phyloP scores from a whole-genome alignment of 2,797 vertebrate genomes.

The Eremophila alpestris region DNA sequence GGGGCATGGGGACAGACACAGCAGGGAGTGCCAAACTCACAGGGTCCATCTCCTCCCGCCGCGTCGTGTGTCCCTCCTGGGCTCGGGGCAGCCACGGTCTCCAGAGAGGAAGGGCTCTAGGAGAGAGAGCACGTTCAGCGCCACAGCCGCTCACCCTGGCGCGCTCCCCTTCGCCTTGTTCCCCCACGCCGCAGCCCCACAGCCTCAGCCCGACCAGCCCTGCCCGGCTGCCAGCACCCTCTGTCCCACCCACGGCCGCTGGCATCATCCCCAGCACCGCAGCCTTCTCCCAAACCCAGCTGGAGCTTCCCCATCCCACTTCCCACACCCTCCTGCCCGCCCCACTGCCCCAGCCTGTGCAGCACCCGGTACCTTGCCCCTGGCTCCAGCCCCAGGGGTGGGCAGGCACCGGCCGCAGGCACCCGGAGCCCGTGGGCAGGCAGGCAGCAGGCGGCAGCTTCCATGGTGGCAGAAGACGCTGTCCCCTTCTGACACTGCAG shows the following conservation, averaged over 20 bases:
- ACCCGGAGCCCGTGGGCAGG: background rate
- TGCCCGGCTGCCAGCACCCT: background rate
- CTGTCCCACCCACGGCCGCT: accelerated
- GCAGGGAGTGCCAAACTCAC: slow-evolving; percentile 67
- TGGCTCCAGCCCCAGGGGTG: background rate
- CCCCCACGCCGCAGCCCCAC: background rate
- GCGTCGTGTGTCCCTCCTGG: slow-evolving; percentile 12
- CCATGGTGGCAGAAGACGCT: background rate
- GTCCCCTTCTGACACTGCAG: background rate
- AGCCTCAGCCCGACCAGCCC: background rate
- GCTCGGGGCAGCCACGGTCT: slow-evolving; percentile 82
- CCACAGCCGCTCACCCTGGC: accelerated
- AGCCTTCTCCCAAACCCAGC: background rate
- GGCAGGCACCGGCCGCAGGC: background rate
- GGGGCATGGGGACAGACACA: background rate
- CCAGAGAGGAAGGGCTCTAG: slow-evolving; percentile 73
- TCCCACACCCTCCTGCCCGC: accelerated
- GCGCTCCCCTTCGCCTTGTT: accelerated
- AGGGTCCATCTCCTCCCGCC: background rate
- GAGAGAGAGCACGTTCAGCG: background rate
- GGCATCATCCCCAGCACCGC: background rate
- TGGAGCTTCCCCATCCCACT: background rate
- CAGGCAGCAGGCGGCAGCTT: background rate
- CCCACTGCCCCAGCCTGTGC: accelerated
- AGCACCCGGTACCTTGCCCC: slow-evolving; percentile 30